phyloP scores from a whole-genome alignment of 2,888 invertebrate genomes.

The Protophormia terraenovae region DNA sequence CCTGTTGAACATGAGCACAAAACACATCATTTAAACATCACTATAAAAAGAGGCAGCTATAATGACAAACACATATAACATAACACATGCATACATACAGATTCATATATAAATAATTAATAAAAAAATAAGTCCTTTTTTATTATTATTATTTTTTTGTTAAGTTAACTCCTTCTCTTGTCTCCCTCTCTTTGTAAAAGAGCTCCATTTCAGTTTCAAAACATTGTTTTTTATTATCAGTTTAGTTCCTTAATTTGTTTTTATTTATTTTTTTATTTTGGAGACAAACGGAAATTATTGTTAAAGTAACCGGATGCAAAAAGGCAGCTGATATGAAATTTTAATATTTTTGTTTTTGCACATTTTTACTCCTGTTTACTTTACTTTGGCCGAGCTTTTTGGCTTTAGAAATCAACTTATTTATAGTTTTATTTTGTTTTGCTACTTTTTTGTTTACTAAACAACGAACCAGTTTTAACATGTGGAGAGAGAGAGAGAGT shows the following conservation, averaged over 20 bases:
- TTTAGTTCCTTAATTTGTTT: conserved; percentile 46
- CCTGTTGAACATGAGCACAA: conserved; percentile 58
- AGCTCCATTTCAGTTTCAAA: conserved; percentile 32
- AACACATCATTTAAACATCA: conserved; percentile 29
- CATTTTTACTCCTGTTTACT: conserved; percentile 26
- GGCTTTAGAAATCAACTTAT: not conserved
- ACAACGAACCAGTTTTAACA: not conserved
- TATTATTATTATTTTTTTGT: conserved; percentile 4
- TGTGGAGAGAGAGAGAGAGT: not conserved
- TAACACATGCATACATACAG: not conserved
- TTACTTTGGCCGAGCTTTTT: not conserved
- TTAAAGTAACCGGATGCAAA: conserved; percentile 65
- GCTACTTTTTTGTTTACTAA: not conserved
- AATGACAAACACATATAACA: too few species aligned
- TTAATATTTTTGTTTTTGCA: conserved; percentile 27
- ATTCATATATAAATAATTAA: conserved; percentile 18
- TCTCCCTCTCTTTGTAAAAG: not conserved
- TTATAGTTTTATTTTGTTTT: not conserved
- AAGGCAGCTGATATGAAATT: conserved; percentile 62
- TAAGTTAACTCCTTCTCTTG: conserved; percentile 16
- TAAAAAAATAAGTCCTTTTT: conserved; percentile 35
- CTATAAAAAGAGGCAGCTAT: too few species aligned
- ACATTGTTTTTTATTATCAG: conserved; percentile 11
- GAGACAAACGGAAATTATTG: conserved; percentile 65
- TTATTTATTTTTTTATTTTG: conserved; percentile 35